These are phyloP conservation scores for Nesidiocoris tenuis DNA, from an alignment of 2,888 invertebrate species.

Conservation along the genomic window DNA sequence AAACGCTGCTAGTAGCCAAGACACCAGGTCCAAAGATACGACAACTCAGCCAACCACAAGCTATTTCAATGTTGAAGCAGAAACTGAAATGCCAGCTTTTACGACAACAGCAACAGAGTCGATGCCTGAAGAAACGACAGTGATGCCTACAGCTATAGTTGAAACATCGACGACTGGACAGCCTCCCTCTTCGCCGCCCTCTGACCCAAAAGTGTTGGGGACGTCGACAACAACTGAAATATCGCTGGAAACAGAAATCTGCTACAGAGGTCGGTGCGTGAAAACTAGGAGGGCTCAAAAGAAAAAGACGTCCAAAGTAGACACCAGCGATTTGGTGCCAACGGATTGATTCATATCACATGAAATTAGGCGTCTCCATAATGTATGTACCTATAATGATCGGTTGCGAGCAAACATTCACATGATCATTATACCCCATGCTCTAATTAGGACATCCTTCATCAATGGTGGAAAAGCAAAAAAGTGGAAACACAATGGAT, in stretches of 20 bases:
- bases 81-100: conserved; percentile 24
- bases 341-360: conserved; percentile 39
- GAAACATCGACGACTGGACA: conserved; percentile 4
- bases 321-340: conserved; percentile 46
- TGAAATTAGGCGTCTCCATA: not conserved
- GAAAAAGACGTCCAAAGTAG: conserved; percentile 14
- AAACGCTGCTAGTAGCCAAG: conserved; percentile 3
- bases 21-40: not conserved
- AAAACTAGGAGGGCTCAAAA: conserved; percentile 58
- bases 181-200: conserved; percentile 51
- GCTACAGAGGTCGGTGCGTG: conserved; percentile 80
- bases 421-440: too few species aligned
- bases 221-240: conserved; percentile 80
- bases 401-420: too few species aligned
- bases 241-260: conserved; percentile 84
- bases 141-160: not conserved
- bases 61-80: conserved; percentile 20
- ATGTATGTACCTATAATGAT: too few species aligned
- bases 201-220: conserved; percentile 61
- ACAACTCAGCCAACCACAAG: conserved; percentile 18
- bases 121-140: conserved; percentile 4
- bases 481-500: too few species aligned
- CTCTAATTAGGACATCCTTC: too few species aligned
- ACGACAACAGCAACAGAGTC: conserved; percentile 1
- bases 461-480: too few species aligned